Conservation (phyloP, 2,797 vertebrate species). For the Characodon lateralis region DNA sequence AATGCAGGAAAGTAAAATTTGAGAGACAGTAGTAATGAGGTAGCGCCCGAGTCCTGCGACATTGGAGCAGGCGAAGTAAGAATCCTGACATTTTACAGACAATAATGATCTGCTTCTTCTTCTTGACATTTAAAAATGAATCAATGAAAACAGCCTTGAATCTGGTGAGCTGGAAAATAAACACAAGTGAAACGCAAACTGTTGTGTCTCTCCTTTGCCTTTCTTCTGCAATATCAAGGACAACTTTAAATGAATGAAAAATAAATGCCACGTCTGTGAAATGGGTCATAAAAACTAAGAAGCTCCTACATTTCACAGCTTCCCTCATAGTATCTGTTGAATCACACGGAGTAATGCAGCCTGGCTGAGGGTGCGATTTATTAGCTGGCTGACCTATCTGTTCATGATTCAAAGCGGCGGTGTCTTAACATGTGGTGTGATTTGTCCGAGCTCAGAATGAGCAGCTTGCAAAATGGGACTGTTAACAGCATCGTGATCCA, state of each 20-base stretch:
- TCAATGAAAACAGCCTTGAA: not conserved
- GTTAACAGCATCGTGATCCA: not conserved
- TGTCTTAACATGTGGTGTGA: slow-evolving; percentile 10
- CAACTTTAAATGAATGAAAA: slow-evolving; percentile 7
- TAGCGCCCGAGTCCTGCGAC: not conserved
- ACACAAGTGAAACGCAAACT: not conserved
- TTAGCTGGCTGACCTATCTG: slow-evolving; percentile 27
- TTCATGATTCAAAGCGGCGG: slow-evolving; percentile 2
- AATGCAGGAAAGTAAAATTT: not conserved
- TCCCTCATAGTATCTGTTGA: slow-evolving; percentile 37
- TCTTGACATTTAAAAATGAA: slow-evolving; percentile 34
- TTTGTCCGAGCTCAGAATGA: slow-evolving; percentile 14
- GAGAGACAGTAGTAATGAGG: not conserved
- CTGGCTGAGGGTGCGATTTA: slow-evolving; percentile 16
- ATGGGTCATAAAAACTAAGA: slow-evolving; percentile 8
- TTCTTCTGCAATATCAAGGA: not conserved
- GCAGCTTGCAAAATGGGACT: slow-evolving; percentile 15
- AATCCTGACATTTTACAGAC: slow-evolving; percentile 14
- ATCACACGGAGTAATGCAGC: slow-evolving; percentile 16
- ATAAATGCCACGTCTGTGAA: slow-evolving; percentile 6
- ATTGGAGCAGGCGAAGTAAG: not conserved
- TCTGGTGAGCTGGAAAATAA: not conserved
- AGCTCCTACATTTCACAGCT: slow-evolving; percentile 49
- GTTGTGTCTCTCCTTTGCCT: not conserved
- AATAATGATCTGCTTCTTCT: slow-evolving; percentile 16